Base-by-base conservation (phyloP, 2,797 vertebrate genomes). In the Oreonectes daqikongensis region DNA sequence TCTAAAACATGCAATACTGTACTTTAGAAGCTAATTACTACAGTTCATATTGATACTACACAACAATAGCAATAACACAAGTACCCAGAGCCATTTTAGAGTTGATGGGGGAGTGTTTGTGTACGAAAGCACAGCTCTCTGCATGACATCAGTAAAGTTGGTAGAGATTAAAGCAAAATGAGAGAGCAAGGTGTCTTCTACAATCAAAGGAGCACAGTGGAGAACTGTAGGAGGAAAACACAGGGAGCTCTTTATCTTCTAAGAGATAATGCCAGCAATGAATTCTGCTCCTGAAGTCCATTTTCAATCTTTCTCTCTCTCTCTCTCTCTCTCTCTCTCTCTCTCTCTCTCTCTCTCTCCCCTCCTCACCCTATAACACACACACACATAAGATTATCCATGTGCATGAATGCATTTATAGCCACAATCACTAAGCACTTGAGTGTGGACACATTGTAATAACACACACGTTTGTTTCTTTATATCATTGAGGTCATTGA, bases 161-260 rank as follows among this genome's bases (percentile, higher is more conserved):
- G 38, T 11, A 32, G 28, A 75, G 64, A 75, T 75, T 57, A 59
- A 68, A 75, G 72, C 8, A 0, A 0, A 59, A 30, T 18, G 15
- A 59, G 26, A 59, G 26, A 59, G 57, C 6, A 12, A 30, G 50
- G 73, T 77, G 66, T 69, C 67, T 72, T 69, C 38, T 20, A 46
- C 46, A 76, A 77, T 83, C 75, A 81, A 72, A 75, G 53, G 50
- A 48, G 7, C 48, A 64, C 53, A 67, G 35, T 71, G 63, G 71
- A 69, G 65, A 77, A 72, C 72, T 69, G 61, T 30, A 72, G 74
- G 72, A 63, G 71, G 22, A 44, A 75, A 20, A 40, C 26, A 72
- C 52, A 55, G 38, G 59, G 38, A 71, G 75, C 72, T 70, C 46
- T 70, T 79, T 72, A 60, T 83, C 72, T 75, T 79, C 64, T 77